Base-by-base conservation (phyloP, 2,888 invertebrate species). In the Synergus laeviventris region DNA sequence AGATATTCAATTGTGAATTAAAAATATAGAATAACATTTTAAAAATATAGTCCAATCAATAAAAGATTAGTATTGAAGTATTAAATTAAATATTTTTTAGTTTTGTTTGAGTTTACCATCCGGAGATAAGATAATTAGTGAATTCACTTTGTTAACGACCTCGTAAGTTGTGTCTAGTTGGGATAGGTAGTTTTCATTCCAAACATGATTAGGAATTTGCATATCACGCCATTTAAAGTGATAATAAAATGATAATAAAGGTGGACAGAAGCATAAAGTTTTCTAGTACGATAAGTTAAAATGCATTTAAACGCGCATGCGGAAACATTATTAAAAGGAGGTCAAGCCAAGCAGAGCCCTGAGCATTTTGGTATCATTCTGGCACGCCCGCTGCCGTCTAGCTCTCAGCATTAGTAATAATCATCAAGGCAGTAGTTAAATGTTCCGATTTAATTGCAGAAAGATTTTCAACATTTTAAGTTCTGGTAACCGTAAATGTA, bases 241-340 rank as follows among this genome's bases (percentile, higher is more conserved):
- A 60, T 24, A 39, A 49, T 49, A 16, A 49, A 49, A 49, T n/a
- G 56, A 56, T 56, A 56, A 56, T 56, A 36, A 70, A 45, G n/a
- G 70, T 70, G 24, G 49, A 70, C 49, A 31, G 49, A 24, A 64
- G 45, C 49, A 64, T 16, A 49, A 70, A n/a, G 49, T 49, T 70
- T 70, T 70, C 36, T 49, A 70, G 45, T 70, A 31, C n/a, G 49
- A 70, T 49, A 70, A 70, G 49, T 31, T 49, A 70, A 70, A 70
- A 70, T 70, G 49, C 49, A 70, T 70, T 70, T 49, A 70, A 70
- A 70, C 70, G 70, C 70, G 70, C 70, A 70, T 70, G 70, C 70
- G 70, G 70, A 70, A 70, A 70, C 70, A 70, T 70, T 70, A 70
- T 70, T 36, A 70, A 70, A 70, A 70, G 70, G 70, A 70, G 70